Evolutionary conservation across 2,113 vertebrate species (phyloP).

Genomic region (Eclectus roratus): DNA sequence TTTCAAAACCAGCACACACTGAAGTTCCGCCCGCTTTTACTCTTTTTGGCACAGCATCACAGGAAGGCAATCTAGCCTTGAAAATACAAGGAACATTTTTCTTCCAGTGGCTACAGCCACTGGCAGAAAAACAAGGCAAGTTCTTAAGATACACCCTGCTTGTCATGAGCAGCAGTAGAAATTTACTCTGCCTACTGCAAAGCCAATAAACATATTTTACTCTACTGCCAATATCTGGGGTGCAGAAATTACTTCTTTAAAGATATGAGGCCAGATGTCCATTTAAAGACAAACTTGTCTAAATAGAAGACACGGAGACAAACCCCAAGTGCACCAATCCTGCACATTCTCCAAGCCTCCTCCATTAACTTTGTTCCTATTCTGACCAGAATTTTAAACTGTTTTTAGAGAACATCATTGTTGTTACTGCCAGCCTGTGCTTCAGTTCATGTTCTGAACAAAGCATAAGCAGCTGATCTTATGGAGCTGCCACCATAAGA

Average conservation of each 20-base stretch:
- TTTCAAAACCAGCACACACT: neutral
- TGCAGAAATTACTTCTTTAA: neutral
- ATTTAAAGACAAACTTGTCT: neutral
- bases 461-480: neutral
- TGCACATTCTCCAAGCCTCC: neutral
- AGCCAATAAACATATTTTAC: neutral
- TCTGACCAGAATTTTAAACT: neutral
- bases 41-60: neutral
- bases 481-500: rapidly evolving
- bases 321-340: neutral
- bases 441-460: neutral
- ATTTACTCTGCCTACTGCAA: neutral
- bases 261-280: neutral
- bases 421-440: neutral
- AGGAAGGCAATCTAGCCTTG: neutral
- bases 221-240: neutral
- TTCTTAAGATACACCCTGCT: neutral
- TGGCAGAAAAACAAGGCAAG: neutral
- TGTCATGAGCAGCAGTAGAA: neutral
- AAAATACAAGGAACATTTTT: neutral
- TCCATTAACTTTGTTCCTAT: neutral
- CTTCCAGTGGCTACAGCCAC: neutral
- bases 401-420: neutral
- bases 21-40: neutral
- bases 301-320: neutral